phyloP scores from a whole-genome alignment of 2,113 vertebrate species.

The Coptodon rendalli region DNA sequence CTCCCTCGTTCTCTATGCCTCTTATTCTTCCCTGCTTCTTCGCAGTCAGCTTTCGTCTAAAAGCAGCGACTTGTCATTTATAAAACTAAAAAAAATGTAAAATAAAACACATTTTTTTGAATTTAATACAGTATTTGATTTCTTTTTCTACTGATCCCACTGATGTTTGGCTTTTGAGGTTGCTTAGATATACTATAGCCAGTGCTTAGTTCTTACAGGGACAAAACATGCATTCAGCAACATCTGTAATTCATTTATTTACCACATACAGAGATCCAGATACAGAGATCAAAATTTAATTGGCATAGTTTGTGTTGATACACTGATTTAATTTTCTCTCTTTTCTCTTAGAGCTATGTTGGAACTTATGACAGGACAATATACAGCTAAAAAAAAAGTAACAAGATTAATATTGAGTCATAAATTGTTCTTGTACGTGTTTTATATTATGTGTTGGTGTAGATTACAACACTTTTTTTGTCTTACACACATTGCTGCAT shows the following conservation, averaged over 20 bases:
- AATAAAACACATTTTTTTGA: conserved; percentile 1
- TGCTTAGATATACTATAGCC: neutral
- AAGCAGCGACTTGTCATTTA: conserved; percentile 33
- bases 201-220: neutral
- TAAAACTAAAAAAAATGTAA: neutral
- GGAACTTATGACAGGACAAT: neutral
- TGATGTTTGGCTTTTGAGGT: neutral
- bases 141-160: neutral
- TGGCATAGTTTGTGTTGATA: neutral
- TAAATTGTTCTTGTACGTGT: neutral
- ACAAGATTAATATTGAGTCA: neutral
- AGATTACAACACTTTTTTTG: neutral
- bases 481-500: neutral
- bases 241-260: conserved; percentile 22
- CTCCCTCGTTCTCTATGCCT: neutral
- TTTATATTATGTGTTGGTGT: neutral
- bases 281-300: neutral
- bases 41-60: conserved; percentile 36
- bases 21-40: conserved; percentile 15
- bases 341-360: neutral
- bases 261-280: neutral
- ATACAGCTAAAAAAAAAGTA: neutral
- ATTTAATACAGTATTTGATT: neutral
- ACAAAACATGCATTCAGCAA: neutral
- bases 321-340: neutral